A percentile compares a stretch with the other conserved stretches of the same genome.
Evolutionary conservation across 2,888 invertebrate species (phyloP).

Genomic region (Drosophila infuscata): DNA sequence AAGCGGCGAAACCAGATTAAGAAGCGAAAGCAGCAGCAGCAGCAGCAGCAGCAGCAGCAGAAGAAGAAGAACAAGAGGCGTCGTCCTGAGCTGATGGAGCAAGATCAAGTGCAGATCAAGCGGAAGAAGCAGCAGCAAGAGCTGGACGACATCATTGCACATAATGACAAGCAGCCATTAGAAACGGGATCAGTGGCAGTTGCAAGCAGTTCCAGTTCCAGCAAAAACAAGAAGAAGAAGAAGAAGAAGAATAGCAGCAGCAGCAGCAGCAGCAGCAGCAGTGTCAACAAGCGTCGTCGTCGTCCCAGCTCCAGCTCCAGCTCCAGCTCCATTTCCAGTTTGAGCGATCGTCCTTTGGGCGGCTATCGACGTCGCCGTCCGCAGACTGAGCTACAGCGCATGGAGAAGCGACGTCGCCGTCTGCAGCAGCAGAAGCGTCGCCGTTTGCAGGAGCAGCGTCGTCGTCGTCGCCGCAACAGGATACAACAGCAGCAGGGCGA

Average conservation of each 20-base stretch:
- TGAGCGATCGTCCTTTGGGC: conserved; percentile 37
- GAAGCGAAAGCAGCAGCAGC: conserved; percentile 29
- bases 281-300: conserved; percentile 41
- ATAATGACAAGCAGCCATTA: conserved; percentile 11
- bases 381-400: conserved; percentile 22
- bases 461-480: conserved; percentile 63
- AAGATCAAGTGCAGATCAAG: conserved; percentile 15
- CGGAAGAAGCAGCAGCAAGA: conserved; percentile 15
- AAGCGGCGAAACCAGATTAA: conserved; percentile 22
- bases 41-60: conserved; percentile 21
- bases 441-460: conserved; percentile 46
- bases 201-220: background rate
- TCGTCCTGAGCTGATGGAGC: conserved; percentile 10
- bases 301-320: conserved; percentile 31
- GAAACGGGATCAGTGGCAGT: conserved; percentile 8
- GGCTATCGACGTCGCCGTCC: conserved; percentile 67
- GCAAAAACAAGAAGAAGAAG: conserved; percentile 36
- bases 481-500: conserved; percentile 33
- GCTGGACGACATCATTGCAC: background rate
- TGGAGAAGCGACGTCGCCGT: conserved; percentile 50
- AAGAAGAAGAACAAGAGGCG: conserved; percentile 30
- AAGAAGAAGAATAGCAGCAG: conserved; percentile 28
- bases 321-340: conserved; percentile 2
- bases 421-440: conserved; percentile 54
- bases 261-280: conserved; percentile 15